Evolutionary conservation across 2,888 invertebrate species (phyloP), one percentile per base, ranked within the genome.

Genomic region (Acrocyrtus sp.): DNA sequence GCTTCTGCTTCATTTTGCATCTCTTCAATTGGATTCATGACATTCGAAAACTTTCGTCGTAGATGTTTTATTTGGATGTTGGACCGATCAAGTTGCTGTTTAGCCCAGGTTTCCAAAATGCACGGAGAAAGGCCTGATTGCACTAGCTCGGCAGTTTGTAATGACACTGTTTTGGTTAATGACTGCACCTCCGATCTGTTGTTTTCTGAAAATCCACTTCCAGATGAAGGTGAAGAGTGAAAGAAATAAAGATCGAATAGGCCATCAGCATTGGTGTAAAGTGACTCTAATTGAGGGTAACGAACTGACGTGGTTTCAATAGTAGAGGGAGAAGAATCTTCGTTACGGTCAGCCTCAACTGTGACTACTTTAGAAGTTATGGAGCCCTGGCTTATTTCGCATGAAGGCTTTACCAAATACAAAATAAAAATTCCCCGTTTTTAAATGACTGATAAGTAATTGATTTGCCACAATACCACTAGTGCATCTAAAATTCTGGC

Each of bases 21-120:
- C 34, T 65, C 65, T 47, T 72, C 72, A 0, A 65, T 24, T 3
- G 65, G 72, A 54, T 17, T 65, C 72, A 72, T 72, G n/a, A 65
- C 65, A 34, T 72, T 58, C 22, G 72, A 51, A 60, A 58, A 65
- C 21, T 65, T 65, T 17, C 5, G 1, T 10, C 43, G 24, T 5
- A 58, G 29, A 8, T 19, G 39, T 1, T 39, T 45, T n/a, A 72
- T 24, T 5, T 53, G 47, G 3, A 21, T 21, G 1, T 22, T 15
- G 8, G 58, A 57, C 10, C n/a, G 17, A 5, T 60, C 72, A 24
- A 65, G 65, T 26, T 72, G 65, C n/a, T 17, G 43, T 8, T 50
- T 21, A 0, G 57, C 53, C 72, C 72, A 72, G 19, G 45, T 29
- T 39, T 65, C 65, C 24, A 72, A 4, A 17, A 60, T n/a, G 26